A percentile compares a stretch with the other conserved stretches of the same genome.
Conservation (phyloP, 2,113 vertebrate species). For the Triplophysa tibetana region DNA sequence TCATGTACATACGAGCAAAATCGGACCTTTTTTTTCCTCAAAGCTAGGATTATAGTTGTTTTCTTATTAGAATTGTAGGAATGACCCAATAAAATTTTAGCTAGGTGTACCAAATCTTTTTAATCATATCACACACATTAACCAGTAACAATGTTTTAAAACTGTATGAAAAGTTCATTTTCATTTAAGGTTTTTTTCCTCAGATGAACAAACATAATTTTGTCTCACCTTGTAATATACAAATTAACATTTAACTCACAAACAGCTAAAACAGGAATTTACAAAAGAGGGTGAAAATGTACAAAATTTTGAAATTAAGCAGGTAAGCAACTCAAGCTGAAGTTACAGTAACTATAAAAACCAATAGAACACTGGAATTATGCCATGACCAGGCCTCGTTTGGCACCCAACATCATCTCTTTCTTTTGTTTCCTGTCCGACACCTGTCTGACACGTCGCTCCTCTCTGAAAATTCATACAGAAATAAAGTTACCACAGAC, state of each 20-base stretch:
- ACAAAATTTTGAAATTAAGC: neutral
- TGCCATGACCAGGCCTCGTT: slow-evolving; percentile 75
- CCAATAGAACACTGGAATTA: slow-evolving; percentile 47
- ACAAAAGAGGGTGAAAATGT: neutral
- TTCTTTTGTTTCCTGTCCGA: slow-evolving; percentile 85
- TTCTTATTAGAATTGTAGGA: too few relatives aligned
- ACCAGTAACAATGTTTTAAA: neutral
- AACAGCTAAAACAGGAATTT: neutral
- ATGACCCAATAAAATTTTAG: neutral
- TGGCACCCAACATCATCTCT: slow-evolving; percentile 72
- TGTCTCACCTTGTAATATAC: neutral
- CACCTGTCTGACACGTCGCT: slow-evolving; percentile 72
- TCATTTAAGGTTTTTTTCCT: neutral
- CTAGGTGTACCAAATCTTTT: neutral
- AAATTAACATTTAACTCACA: neutral
- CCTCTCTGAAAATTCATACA: slow-evolving; percentile 69
- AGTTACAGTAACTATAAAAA: slow-evolving; percentile 29
- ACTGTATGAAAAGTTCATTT: neutral
- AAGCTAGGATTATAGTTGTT: too few relatives aligned
- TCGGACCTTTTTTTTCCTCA: too few relatives aligned
- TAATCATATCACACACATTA: neutral
- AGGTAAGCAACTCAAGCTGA: neutral
- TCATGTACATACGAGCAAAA: too few relatives aligned
- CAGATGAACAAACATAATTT: too few relatives aligned
- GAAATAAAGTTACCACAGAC: neutral